Evolutionary conservation across 2,113 vertebrate genomes (phyloP).

Genomic region (Thamnophis sirtalis): DNA sequence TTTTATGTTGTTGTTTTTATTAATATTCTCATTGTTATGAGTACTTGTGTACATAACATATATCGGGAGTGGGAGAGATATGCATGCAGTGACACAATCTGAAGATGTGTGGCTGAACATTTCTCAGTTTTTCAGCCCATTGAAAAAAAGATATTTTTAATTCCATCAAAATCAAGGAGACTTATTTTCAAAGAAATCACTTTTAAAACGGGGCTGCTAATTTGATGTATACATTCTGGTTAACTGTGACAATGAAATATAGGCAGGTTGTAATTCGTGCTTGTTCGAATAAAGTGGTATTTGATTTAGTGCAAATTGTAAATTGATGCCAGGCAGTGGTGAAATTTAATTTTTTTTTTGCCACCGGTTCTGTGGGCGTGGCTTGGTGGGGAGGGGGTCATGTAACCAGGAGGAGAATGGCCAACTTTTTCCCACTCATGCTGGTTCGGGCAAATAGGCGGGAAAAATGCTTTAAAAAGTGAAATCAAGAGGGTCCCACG

Average conservation of each 20-base stretch:
- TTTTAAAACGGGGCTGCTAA: background rate
- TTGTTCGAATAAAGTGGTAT: background rate
- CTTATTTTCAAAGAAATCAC: background rate
- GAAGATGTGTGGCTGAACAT: background rate
- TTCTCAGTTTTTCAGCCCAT: background rate
- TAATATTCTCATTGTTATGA: background rate
- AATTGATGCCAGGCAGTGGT: background rate
- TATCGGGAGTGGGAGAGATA: background rate
- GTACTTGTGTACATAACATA: background rate
- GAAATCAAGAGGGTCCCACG: too few relatives aligned
- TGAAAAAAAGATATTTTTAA: background rate
- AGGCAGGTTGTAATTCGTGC: background rate
- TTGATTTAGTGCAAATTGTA: background rate
- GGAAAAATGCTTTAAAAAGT: too few relatives aligned
- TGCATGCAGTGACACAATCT: background rate
- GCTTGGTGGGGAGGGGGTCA: too few relatives aligned
- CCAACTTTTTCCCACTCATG: too few relatives aligned
- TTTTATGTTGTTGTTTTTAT: background rate
- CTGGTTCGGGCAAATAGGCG: too few relatives aligned
- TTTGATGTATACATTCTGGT: background rate
- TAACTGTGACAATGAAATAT: background rate
- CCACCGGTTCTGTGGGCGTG: too few relatives aligned
- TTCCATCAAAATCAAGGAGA: background rate
- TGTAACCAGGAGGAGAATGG: too few relatives aligned
- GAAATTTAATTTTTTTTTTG: too few relatives aligned